Conservation (phyloP, 64 coral and sea anemone species). For the Montipora efflorescens region DNA sequence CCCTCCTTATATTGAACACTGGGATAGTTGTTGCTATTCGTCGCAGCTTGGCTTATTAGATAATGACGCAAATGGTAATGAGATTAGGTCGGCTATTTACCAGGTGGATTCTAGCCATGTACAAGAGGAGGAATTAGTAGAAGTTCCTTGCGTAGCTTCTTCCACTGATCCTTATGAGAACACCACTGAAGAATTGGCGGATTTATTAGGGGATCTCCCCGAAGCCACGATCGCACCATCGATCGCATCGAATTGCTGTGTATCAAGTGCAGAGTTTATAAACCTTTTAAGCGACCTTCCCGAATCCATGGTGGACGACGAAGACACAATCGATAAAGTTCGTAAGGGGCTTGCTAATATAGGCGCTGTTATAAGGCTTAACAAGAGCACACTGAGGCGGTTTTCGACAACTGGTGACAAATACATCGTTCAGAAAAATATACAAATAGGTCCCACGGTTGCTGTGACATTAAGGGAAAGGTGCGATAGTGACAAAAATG, state of each 20-base stretch:
- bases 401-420: conserved; percentile 88
- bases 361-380: conserved; percentile 76
- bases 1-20: neutral
- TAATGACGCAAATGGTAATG: neutral
- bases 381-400: conserved; percentile 72
- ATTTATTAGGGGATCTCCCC: conserved; percentile 70
- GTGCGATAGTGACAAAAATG: neutral
- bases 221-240: neutral
- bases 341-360: conserved; percentile 79
- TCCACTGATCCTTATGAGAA: conserved; percentile 7
- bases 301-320: conserved; percentile 91
- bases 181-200: conserved; percentile 45
- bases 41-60: conserved; percentile 40
- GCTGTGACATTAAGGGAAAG: conserved; percentile 61
- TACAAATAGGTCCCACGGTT: conserved; percentile 78
- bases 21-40: conserved; percentile 14
- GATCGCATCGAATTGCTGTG: neutral
- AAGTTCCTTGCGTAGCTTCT: neutral
- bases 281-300: conserved; percentile 62
- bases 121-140: neutral
- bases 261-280: conserved; percentile 48
- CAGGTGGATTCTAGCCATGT: neutral
- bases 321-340: conserved; percentile 82
- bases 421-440: conserved; percentile 85
- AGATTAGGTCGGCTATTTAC: neutral